phyloP scores from a whole-genome alignment of 1,140 invertebrate species.

The Drosophila tsacasi region DNA sequence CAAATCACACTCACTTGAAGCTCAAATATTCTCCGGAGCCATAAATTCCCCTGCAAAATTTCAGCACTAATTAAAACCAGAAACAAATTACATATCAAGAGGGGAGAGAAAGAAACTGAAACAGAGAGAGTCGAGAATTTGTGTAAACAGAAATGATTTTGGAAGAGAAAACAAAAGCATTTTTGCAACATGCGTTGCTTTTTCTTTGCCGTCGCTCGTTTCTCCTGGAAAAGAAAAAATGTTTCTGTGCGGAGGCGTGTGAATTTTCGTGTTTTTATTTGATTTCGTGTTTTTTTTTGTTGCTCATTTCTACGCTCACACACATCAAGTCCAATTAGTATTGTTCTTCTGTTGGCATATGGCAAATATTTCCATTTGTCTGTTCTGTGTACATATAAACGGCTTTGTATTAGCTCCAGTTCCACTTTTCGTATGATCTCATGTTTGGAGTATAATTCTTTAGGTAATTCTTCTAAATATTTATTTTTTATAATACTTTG shows the following conservation, averaged over 20 bases:
- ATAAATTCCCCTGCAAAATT: constrained; percentile 30
- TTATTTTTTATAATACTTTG: constrained; percentile 7
- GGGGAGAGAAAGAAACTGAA: background rate
- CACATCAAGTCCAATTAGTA: constrained; percentile 49
- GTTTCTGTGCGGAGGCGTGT: constrained; percentile 32
- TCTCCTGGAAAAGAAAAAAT: background rate
- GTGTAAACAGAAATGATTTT: constrained; percentile 38
- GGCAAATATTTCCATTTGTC: constrained; percentile 49
- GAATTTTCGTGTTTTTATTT: constrained; percentile 38
- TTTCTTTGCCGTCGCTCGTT: constrained; percentile 5
- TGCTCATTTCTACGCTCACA: constrained; percentile 31
- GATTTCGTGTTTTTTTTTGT: constrained; percentile 32
- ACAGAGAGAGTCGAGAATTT: background rate
- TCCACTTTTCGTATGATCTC: constrained; percentile 16
- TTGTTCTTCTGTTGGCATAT: constrained; percentile 49
- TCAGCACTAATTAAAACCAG: constrained; percentile 39
- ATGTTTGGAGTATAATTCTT: constrained; percentile 24
- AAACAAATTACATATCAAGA: constrained; percentile 36
- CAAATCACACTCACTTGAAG: constrained; percentile 22
- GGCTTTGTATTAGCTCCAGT: constrained; percentile 46
- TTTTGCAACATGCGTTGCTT: constrained; percentile 32
- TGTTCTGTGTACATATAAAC: constrained; percentile 39
- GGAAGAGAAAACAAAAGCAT: constrained; percentile 31
- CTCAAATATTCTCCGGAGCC: constrained; percentile 18
- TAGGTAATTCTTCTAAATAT: constrained; percentile 25